Conservation (phyloP, 2,888 invertebrate genomes). For the Thymelicus sylvestris region DNA sequence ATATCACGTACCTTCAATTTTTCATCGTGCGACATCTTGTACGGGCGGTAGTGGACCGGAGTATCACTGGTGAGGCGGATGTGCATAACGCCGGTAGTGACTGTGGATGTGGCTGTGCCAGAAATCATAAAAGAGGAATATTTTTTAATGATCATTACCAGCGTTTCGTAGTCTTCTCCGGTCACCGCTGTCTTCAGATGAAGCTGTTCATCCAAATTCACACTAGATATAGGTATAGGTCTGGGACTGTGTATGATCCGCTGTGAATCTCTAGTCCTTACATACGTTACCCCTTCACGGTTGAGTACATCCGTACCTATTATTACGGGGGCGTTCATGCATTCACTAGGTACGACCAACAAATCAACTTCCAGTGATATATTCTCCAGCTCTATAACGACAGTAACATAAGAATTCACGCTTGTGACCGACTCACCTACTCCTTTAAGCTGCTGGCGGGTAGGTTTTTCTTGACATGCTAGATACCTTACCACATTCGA, state of each 20-base stretch:
- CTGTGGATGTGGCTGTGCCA: constrained; percentile 9
- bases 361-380: background rate
- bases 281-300: background rate
- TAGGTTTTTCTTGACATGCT: background rate
- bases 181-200: background rate
- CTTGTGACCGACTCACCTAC: background rate
- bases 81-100: constrained; percentile 6
- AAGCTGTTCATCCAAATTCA: background rate
- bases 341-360: background rate
- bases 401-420: background rate
- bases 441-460: background rate
- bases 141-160: background rate
- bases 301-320: background rate
- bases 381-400: background rate
- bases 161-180: background rate
- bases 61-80: background rate
- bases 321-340: background rate
- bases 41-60: constrained; percentile 2
- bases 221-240: background rate
- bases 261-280: background rate
- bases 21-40: background rate
- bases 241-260: background rate
- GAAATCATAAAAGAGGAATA: constrained; percentile 5
- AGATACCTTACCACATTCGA: background rate
- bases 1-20: background rate